A percentile compares a stretch with the other conserved stretches of the same genome.
These are phyloP conservation scores for Fragum sueziense DNA, from an alignment of 2,888 invertebrate genomes.

Conservation along the genomic window DNA sequence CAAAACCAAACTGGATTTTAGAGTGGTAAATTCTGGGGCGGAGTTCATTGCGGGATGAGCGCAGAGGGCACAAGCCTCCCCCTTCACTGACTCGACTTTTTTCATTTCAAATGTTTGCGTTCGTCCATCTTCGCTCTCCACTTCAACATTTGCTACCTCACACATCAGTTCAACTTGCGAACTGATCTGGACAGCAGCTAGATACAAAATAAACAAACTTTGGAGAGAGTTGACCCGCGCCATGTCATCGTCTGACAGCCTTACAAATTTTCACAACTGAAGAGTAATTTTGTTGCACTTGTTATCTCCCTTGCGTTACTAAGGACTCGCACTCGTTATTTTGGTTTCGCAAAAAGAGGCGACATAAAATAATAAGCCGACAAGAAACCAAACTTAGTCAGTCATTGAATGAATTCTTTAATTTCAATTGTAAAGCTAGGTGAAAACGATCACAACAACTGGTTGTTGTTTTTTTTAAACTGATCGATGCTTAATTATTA, in stretches of 20 bases:
- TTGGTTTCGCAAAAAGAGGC: too few relatives aligned
- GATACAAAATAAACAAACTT: conserved; percentile 43
- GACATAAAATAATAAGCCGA: too few relatives aligned
- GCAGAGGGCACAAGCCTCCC: conserved; percentile 66
- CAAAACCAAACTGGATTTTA: conserved; percentile 68
- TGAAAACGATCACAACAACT: too few relatives aligned
- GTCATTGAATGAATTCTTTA: too few relatives aligned
- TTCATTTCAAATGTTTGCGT: conserved; percentile 75
- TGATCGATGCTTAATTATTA: too few relatives aligned
- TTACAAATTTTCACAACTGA: conserved; percentile 39
- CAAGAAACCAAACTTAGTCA: too few relatives aligned
- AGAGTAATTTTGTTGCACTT: conserved; percentile 28
- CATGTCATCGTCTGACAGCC: conserved; percentile 63
- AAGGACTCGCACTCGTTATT: too few relatives aligned
- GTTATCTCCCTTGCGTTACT: conserved; percentile 20
- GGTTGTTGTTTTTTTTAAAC: too few relatives aligned
- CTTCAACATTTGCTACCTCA: conserved; percentile 71
- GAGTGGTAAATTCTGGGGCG: conserved; percentile 60
- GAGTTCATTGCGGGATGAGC: conserved; percentile 63
- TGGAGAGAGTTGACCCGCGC: conserved; percentile 52
- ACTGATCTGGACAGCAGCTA: neutral
- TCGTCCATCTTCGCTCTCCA: conserved; percentile 74
- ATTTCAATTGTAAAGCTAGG: too few relatives aligned
- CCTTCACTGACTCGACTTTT: conserved; percentile 66
- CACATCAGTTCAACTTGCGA: conserved; percentile 55